Evolutionary conservation across 2,888 invertebrate genomes (phyloP).

Genomic region (Apotomis betuletana): DNA sequence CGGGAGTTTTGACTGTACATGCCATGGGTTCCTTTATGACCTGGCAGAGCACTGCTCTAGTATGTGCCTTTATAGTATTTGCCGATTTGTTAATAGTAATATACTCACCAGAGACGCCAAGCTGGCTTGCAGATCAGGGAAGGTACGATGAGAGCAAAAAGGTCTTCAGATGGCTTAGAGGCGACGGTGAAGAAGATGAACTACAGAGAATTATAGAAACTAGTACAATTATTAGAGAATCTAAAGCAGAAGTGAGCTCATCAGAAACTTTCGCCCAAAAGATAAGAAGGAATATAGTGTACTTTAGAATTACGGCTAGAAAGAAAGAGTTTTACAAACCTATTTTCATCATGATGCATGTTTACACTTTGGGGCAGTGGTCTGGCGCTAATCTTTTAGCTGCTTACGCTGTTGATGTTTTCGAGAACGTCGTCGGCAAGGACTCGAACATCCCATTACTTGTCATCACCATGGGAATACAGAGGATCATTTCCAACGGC

Average conservation of each 20-base stretch:
- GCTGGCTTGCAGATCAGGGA: constrained; percentile 84
- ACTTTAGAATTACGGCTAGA: constrained; percentile 50
- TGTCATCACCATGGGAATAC: constrained; percentile 57
- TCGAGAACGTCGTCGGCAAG: constrained; percentile 56
- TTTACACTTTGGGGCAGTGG: constrained; percentile 62
- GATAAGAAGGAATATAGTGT: constrained; percentile 46
- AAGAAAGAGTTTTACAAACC: constrained; percentile 66
- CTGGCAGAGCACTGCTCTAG: constrained; percentile 80
- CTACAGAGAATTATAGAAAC: constrained; percentile 62
- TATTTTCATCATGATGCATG: constrained; percentile 63
- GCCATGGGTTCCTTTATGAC: constrained; percentile 81
- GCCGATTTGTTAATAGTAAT: constrained; percentile 66
- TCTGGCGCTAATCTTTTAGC: constrained; percentile 61
- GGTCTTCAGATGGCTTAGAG: constrained; percentile 82
- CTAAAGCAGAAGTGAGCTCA: constrained; percentile 50
- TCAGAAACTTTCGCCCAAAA: constrained; percentile 45
- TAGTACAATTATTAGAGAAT: constrained; percentile 57
- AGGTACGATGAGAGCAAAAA: constrained; percentile 76
- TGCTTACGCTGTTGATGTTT: constrained; percentile 59
- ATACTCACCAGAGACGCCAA: constrained; percentile 84
- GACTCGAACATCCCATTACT: constrained; percentile 54
- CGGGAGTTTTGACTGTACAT: constrained; percentile 84
- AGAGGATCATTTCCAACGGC: constrained; percentile 59
- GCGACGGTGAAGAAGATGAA: constrained; percentile 67
- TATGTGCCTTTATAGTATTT: constrained; percentile 70